Evolutionary conservation across 2,797 vertebrate genomes (phyloP).

Genomic region (Scyliorhinus canicula): DNA sequence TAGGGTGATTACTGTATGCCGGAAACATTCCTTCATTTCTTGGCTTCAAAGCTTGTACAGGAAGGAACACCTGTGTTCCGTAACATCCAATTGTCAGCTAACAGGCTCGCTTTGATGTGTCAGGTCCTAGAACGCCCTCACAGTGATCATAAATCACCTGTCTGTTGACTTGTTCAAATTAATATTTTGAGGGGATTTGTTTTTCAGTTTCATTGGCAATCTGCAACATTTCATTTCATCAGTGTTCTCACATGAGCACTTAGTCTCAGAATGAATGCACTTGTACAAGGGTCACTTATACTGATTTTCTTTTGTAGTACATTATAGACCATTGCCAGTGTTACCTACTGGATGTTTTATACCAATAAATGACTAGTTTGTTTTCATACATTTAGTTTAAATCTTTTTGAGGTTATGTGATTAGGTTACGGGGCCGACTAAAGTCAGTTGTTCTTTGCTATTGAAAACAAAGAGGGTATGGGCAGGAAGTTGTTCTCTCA

Average conservation of each 20-base stretch:
- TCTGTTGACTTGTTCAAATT: slow-evolving; percentile 65
- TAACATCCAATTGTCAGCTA: slow-evolving; percentile 57
- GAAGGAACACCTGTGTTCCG: slow-evolving; percentile 69
- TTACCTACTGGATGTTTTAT: neutral
- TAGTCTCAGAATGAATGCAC: neutral
- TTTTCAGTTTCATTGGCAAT: slow-evolving; percentile 47
- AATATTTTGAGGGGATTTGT: slow-evolving; percentile 52
- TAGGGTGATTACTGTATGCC: slow-evolving; percentile 66
- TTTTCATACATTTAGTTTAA: neutral
- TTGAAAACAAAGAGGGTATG: neutral
- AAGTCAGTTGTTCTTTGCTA: neutral
- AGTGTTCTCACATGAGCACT: neutral
- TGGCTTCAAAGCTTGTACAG: slow-evolving; percentile 66
- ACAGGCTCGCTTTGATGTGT: slow-evolving; percentile 58
- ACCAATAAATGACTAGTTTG: neutral
- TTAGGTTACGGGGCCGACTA: neutral
- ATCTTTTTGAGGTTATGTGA: neutral
- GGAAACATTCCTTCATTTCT: slow-evolving; percentile 66
- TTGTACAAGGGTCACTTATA: neutral
- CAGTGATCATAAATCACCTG: slow-evolving; percentile 54
- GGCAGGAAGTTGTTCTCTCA: too few species aligned
- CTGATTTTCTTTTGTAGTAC: neutral
- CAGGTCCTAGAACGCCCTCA: slow-evolving; percentile 58
- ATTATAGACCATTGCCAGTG: neutral
- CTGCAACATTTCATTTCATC: slow-evolving; percentile 7